Conservation (phyloP, 2,888 invertebrate genomes). For the Sinodicranocentrus sp. region DNA sequence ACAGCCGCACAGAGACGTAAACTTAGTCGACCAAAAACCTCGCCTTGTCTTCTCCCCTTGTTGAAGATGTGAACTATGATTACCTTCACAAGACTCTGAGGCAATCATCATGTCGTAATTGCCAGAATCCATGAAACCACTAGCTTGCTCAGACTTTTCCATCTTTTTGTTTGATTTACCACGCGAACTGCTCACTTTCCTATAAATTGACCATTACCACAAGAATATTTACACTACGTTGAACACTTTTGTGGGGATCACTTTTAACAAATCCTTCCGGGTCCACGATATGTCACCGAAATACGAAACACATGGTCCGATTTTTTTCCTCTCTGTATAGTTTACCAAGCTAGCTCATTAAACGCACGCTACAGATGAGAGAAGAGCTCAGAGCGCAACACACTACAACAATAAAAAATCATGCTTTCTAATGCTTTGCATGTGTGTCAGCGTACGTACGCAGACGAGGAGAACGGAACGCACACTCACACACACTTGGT, state of each 20-base stretch:
- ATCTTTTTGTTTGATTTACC: conserved; percentile 27
- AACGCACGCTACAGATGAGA: conserved; percentile 9
- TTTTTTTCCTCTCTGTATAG: neutral
- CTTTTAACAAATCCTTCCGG: conserved; percentile 42
- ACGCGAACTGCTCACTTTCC: neutral
- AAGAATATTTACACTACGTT: conserved; percentile 48
- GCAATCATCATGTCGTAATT: conserved; percentile 16
- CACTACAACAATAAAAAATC: conserved; percentile 9
- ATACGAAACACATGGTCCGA: conserved; percentile 64
- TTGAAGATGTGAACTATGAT: neutral
- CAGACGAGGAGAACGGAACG: conserved; percentile 4
- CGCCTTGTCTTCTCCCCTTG: conserved; percentile 26
- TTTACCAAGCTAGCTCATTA: conserved; percentile 31
- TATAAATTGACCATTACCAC: conserved; percentile 49
- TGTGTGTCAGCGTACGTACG: neutral
- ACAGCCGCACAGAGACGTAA: conserved; percentile 19
- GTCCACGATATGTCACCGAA: conserved; percentile 61
- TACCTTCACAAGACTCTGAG: neutral
- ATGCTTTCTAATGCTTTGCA: too few relatives aligned
- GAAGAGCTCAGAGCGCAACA: too few relatives aligned
- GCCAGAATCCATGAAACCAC: neutral
- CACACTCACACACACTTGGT: conserved; percentile 11
- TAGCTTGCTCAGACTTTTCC: conserved; percentile 35
- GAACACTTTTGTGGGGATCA: conserved; percentile 17
- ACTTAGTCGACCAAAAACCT: conserved; percentile 31